Conservation (phyloP, 2,797 vertebrate genomes). For the Euphonia xanthogaster region DNA sequence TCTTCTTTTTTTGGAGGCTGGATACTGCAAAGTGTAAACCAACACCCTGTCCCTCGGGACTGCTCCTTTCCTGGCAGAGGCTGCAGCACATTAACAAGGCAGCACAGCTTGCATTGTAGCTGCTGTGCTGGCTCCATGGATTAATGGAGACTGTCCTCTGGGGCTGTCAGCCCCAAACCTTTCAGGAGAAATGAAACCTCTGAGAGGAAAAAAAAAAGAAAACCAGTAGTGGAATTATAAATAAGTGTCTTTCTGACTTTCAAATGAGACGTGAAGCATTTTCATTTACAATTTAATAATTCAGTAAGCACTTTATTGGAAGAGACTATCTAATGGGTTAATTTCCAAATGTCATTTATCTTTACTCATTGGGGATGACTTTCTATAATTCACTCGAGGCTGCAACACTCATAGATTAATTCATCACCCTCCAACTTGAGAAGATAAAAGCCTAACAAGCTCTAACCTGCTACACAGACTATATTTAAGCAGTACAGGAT, state of each 20-base stretch:
- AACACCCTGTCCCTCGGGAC: neutral
- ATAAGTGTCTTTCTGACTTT: constrained; percentile 31
- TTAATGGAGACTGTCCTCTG: constrained; percentile 18
- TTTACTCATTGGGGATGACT: constrained; percentile 59
- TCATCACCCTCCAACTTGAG: constrained; percentile 61
- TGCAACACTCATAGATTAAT: constrained; percentile 60
- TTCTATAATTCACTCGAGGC: constrained; percentile 56
- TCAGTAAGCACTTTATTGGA: constrained; percentile 44
- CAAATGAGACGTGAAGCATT: constrained; percentile 32
- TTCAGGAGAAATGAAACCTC: constrained; percentile 19
- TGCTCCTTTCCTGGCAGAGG: neutral
- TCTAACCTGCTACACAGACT: constrained; percentile 63
- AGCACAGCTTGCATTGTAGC: neutral
- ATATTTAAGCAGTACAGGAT: constrained; percentile 62
- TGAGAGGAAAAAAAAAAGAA: neutral
- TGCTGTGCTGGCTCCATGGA: neutral
- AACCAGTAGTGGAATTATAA: neutral
- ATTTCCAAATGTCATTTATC: constrained; percentile 66
- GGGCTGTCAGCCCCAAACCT: neutral
- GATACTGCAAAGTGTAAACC: neutral
- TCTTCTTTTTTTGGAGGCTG: neutral
- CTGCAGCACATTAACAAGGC: neutral
- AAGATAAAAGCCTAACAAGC: constrained; percentile 71
- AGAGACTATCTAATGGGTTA: constrained; percentile 56
- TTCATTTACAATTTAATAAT: constrained; percentile 54